A percentile compares a stretch with the other conserved stretches of the same genome.
phyloP scores from a whole-genome alignment of 2,888 invertebrate genomes.

The Neoitamus cyanurus region DNA sequence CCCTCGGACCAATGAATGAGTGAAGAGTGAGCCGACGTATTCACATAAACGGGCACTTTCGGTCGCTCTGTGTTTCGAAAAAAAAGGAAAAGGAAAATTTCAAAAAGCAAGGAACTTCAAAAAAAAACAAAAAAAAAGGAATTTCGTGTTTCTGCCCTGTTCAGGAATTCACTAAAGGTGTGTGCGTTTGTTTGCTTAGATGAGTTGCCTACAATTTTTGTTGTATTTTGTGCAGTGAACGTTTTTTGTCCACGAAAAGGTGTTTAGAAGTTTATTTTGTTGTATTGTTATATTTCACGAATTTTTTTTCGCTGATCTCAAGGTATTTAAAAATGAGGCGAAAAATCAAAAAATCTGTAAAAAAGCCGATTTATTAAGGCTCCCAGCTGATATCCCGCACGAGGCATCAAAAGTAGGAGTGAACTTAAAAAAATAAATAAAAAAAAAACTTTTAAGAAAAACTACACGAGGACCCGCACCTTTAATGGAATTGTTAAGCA shows the following conservation, averaged over 20 bases:
- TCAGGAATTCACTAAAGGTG: background rate
- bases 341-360: background rate
- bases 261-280: background rate
- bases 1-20: background rate
- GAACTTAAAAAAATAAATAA: background rate
- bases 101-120: too few relatives aligned
- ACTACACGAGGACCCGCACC: background rate
- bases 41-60: background rate
- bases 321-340: too few relatives aligned
- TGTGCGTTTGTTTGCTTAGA: background rate
- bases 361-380: background rate
- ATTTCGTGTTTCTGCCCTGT: background rate
- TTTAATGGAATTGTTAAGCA: background rate
- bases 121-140: background rate
- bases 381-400: background rate
- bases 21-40: background rate
- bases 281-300: background rate
- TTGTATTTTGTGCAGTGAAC: background rate
- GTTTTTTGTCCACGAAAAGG: background rate
- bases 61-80: background rate
- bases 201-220: background rate
- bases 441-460: too few relatives aligned
- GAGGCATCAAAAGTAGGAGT: background rate
- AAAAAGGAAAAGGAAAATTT: background rate
- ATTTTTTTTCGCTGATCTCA: too few relatives aligned